phyloP scores from a whole-genome alignment of 1,140 invertebrate genomes.

The Manduca sexta region DNA sequence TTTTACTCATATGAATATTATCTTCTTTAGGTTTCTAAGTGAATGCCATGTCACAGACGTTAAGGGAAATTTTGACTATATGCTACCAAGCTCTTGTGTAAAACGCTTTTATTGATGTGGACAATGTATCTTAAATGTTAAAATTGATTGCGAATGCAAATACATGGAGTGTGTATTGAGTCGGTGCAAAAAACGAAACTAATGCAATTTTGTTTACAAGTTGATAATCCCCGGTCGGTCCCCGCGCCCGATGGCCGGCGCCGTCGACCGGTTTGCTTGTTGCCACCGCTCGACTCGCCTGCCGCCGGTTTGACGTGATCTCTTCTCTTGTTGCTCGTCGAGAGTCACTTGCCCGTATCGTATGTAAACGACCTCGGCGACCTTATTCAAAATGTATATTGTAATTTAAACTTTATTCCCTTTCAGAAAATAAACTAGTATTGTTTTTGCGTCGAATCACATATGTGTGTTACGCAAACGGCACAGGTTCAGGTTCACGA shows the following conservation, averaged over 20 bases:
- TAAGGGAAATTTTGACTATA: too few species aligned
- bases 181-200: slow-evolving; percentile 44
- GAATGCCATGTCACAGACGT: too few species aligned
- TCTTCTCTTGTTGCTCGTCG: slow-evolving; percentile 55
- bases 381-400: slow-evolving; percentile 34
- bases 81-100: too few species aligned
- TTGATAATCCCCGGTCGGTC: slow-evolving; percentile 58
- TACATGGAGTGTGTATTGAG: background rate
- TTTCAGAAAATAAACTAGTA: background rate
- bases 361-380: slow-evolving; percentile 63
- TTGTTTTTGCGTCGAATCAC: too few species aligned
- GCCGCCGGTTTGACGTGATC: slow-evolving; percentile 68
- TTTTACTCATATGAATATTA: too few species aligned
- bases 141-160: too few species aligned
- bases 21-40: background rate
- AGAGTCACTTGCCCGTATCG: slow-evolving; percentile 46
- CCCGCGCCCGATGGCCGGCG: slow-evolving; percentile 51
- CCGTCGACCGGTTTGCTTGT: slow-evolving; percentile 63
- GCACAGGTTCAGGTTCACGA: too few species aligned
- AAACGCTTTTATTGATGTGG: too few species aligned
- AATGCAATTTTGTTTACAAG: slow-evolving; percentile 68
- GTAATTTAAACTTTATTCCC: slow-evolving; percentile 10
- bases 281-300: slow-evolving; percentile 54
- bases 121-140: too few species aligned
- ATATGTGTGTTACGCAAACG: background rate